Percentiles rank a stretch among this genome's conserved stretches.
Conservation (phyloP, 92 coral and sea anemone genomes). For the Phenganax stokvisi region DNA sequence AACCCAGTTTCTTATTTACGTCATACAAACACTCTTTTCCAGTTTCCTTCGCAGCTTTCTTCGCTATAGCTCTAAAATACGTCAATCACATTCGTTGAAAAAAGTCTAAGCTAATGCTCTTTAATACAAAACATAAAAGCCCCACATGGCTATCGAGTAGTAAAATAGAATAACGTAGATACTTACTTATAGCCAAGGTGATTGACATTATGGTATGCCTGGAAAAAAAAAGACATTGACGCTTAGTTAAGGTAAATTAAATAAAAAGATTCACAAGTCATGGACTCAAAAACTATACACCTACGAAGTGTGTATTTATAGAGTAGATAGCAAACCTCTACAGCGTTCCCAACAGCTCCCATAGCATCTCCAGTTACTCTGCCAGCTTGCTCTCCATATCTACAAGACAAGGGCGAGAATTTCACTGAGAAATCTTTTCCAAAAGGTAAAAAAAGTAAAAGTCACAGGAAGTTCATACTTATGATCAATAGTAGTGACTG, state of each 20-base stretch:
- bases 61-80: conserved; percentile 82
- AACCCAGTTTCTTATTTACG: conserved; percentile 62
- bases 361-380: conserved; percentile 84
- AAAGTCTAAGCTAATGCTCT: too few species aligned
- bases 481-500: conserved; percentile 92
- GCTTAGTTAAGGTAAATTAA: background rate
- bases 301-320: background rate
- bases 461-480: conserved; percentile 47
- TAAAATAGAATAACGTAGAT: background rate
- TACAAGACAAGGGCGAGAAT: conserved; percentile 26
- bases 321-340: conserved; percentile 54
- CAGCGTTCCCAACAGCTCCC: conserved; percentile 83
- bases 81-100: background rate
- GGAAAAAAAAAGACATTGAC: conserved; percentile 11
- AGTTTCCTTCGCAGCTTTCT: conserved; percentile 84
- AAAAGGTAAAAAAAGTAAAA: background rate
- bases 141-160: background rate
- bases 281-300: background rate
- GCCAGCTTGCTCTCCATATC: conserved; percentile 77
- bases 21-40: conserved; percentile 72
- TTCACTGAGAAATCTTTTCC: background rate
- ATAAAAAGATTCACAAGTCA: background rate
- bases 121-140: too few species aligned
- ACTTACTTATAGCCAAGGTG: conserved; percentile 95
- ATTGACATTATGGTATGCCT: conserved; percentile 88